Conservation (phyloP, 2,797 vertebrate genomes). For the Malurus splendens region DNA sequence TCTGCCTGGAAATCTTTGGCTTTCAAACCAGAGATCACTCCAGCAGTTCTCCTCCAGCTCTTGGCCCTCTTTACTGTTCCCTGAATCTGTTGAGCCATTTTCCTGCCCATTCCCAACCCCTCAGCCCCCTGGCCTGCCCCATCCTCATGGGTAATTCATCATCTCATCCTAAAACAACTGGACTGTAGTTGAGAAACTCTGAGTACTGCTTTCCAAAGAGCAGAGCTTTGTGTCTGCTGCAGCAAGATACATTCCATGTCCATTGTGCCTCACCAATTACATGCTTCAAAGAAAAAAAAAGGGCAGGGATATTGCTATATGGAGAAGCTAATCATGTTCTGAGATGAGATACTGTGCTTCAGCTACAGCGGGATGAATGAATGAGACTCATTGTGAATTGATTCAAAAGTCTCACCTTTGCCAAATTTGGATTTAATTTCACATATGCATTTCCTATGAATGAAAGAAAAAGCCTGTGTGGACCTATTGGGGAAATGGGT, state of each 20-base stretch:
- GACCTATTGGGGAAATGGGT: not conserved
- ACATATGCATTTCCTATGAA: not conserved
- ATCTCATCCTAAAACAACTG: not conserved
- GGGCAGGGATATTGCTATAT: not conserved
- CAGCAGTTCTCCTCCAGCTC: slow-evolving; percentile 38
- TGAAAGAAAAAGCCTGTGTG: not conserved
- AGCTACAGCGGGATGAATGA: not conserved
- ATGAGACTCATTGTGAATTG: not conserved
- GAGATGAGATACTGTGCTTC: not conserved
- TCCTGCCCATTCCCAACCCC: slow-evolving; percentile 2
- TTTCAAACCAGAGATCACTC: not conserved
- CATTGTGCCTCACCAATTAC: not conserved
- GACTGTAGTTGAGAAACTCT: not conserved
- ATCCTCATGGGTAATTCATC: not conserved
- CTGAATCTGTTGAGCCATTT: not conserved
- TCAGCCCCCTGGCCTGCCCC: not conserved
- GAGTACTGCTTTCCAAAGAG: not conserved
- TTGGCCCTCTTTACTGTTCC: slow-evolving; percentile 9
- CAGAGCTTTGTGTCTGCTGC: slow-evolving; percentile 17
- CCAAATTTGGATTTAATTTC: slow-evolving; percentile 14
- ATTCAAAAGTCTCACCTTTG: not conserved
- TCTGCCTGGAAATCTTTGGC: slow-evolving; percentile 65
- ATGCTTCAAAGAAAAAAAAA: not conserved
- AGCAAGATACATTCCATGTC: not conserved
- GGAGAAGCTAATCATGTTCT: not conserved